phyloP scores from a whole-genome alignment of 2,113 vertebrate species.

The Gyps fulvus region DNA sequence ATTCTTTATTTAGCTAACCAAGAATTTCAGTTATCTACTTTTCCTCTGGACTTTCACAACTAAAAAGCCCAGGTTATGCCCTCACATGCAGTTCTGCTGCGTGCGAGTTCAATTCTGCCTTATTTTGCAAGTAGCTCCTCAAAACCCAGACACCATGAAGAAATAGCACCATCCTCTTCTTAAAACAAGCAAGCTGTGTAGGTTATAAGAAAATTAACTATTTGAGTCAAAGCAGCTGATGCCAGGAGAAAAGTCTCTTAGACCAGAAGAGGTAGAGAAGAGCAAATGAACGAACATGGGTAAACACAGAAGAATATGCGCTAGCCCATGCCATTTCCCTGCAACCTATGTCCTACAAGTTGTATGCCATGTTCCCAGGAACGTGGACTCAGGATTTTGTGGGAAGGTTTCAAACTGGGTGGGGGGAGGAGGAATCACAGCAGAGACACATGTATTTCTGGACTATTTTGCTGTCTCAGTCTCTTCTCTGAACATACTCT shows the following conservation, averaged over 20 bases:
- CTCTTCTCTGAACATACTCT: not conserved
- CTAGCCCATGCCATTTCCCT: not conserved
- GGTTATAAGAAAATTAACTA: not conserved
- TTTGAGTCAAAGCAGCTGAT: not conserved
- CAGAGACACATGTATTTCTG: not conserved
- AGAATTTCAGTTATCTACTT: not conserved
- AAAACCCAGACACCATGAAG: not conserved
- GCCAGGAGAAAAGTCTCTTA: not conserved
- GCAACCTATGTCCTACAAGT: not conserved
- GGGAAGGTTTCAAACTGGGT: not conserved
- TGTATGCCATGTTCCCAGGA: not conserved
- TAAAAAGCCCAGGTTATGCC: not conserved
- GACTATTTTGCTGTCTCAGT: not conserved
- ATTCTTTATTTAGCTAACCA: not conserved
- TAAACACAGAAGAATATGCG: not conserved
- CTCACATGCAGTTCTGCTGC: not conserved
- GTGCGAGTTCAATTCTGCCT: not conserved
- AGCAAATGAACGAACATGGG: not conserved
- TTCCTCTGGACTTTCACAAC: not conserved
- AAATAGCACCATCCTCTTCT: not conserved
- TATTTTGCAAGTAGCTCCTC: not conserved
- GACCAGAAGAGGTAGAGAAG: not conserved
- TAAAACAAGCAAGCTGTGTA: not conserved
- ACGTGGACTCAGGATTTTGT: not conserved
- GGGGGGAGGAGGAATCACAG: not conserved